phyloP scores from a whole-genome alignment of 2,888 invertebrate genomes.

The Caenorhabditis sp. region DNA sequence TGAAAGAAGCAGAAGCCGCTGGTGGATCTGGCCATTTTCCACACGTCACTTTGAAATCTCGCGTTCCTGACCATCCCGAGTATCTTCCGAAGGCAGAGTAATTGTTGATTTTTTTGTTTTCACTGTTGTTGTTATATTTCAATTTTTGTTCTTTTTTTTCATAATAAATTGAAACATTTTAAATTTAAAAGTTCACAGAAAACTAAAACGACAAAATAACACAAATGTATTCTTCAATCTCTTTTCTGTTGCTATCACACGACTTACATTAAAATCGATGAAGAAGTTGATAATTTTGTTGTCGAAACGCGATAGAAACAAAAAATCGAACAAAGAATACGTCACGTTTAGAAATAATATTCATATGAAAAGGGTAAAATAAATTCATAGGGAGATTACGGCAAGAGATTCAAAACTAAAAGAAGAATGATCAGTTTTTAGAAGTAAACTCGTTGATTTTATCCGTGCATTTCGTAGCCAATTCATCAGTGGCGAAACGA shows the following conservation, averaged over 20 bases:
- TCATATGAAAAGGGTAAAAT: background rate
- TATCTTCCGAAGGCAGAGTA: background rate
- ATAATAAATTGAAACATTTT: background rate
- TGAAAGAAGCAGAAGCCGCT: slow-evolving; percentile 67
- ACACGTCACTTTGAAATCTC: slow-evolving; percentile 45
- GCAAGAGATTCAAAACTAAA: background rate
- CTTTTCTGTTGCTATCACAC: too few relatives aligned
- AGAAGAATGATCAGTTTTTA: slow-evolving; percentile 2
- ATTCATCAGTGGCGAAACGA: slow-evolving; percentile 40
- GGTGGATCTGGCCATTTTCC: slow-evolving; percentile 64
- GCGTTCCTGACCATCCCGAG: slow-evolving; percentile 17
- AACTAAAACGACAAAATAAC: too few relatives aligned
- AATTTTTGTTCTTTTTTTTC: background rate
- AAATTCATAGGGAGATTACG: background rate
- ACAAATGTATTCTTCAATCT: too few relatives aligned
- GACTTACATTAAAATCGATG: too few relatives aligned
- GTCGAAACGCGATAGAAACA: background rate
- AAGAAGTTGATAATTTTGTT: too few relatives aligned
- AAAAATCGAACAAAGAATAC: background rate
- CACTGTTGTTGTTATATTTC: slow-evolving; percentile 1
- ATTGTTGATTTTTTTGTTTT: slow-evolving; percentile 9
- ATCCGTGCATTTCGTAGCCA: slow-evolving; percentile 32
- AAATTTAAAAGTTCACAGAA: too few relatives aligned
- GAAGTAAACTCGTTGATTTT: slow-evolving; percentile 30
- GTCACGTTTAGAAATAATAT: background rate